These are phyloP conservation scores for Scortum barcoo DNA, from an alignment of 2,113 vertebrate genomes.

Conservation along the genomic window DNA sequence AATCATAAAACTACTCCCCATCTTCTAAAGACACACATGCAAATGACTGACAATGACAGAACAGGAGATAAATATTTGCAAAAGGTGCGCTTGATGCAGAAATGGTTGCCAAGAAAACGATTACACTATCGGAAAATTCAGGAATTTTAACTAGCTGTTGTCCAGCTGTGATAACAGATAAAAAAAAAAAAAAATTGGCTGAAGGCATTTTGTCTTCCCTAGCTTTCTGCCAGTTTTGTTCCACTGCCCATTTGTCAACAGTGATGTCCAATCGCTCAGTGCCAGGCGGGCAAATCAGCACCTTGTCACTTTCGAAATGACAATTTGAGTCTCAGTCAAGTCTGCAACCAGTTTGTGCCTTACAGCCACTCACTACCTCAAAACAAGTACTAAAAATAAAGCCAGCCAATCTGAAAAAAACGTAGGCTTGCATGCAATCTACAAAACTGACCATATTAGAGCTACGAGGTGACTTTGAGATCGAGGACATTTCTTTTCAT, in stretches of 20 bases:
- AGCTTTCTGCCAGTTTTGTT: constrained; percentile 87
- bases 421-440: constrained; percentile 62
- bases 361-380: constrained; percentile 65
- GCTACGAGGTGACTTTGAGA: constrained; percentile 64
- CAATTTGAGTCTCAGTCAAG: constrained; percentile 85
- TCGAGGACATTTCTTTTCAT: constrained; percentile 62
- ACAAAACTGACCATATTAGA: constrained; percentile 60
- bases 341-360: constrained; percentile 74
- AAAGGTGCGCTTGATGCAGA: constrained; percentile 18
- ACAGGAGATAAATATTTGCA: constrained; percentile 55
- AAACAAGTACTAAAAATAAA: constrained; percentile 77
- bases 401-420: constrained; percentile 71
- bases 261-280: constrained; percentile 91
- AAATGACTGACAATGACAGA: constrained; percentile 17
- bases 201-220: constrained; percentile 87
- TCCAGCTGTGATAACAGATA: constrained; percentile 82
- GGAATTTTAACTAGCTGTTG: constrained; percentile 79
- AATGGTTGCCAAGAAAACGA: constrained; percentile 30
- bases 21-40: constrained; percentile 14
- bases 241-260: constrained; percentile 89
- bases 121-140: constrained; percentile 65
- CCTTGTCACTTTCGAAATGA: constrained; percentile 87
- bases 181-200: constrained; percentile 78
- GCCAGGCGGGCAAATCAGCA: constrained; percentile 85
- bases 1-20: not conserved